Percentiles rank a stretch among this genome's conserved stretches.
phyloP scores from a whole-genome alignment of 2,797 vertebrate species.

The Coregonus suidteri region DNA sequence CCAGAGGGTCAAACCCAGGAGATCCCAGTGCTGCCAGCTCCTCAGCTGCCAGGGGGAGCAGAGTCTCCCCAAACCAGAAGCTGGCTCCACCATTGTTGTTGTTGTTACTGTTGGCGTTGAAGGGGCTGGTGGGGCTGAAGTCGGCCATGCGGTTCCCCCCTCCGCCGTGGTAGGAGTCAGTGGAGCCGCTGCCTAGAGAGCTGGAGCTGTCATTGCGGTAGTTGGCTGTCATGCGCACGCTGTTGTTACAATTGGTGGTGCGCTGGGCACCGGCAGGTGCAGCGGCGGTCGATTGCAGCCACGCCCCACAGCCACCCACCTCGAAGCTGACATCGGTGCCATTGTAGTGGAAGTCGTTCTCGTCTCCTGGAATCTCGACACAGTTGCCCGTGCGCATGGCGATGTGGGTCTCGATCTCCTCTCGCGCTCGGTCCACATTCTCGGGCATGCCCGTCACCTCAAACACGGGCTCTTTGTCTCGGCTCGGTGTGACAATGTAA shows the following conservation, averaged over 20 bases:
- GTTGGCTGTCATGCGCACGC: slow-evolving; percentile 84
- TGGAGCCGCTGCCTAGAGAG: slow-evolving; percentile 92
- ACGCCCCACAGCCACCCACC: slow-evolving; percentile 48
- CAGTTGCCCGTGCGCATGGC: slow-evolving; percentile 89
- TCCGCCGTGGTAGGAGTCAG: slow-evolving; percentile 87
- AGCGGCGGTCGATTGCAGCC: slow-evolving; percentile 59
- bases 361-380: slow-evolving; percentile 78
- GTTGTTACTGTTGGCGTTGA: slow-evolving; percentile 80
- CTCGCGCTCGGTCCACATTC: slow-evolving; percentile 89
- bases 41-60: slow-evolving; percentile 82
- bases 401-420: slow-evolving; percentile 93
- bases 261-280: slow-evolving; percentile 57
- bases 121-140: slow-evolving; percentile 88
- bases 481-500: slow-evolving; percentile 93
- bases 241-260: slow-evolving; percentile 27
- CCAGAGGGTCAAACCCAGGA: slow-evolving; percentile 80
- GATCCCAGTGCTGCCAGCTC: slow-evolving; percentile 79
- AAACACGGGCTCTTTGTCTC: slow-evolving; percentile 93
- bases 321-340: slow-evolving; percentile 93
- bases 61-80: slow-evolving; percentile 90
- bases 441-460: slow-evolving; percentile 95
- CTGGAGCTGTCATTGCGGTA: slow-evolving; percentile 95
- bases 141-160: slow-evolving; percentile 86
- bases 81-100: slow-evolving; percentile 72
- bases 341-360: slow-evolving; percentile 90